Evolutionary conservation across 2,113 vertebrate species (phyloP).

Genomic region (Brevimyrus niger): DNA sequence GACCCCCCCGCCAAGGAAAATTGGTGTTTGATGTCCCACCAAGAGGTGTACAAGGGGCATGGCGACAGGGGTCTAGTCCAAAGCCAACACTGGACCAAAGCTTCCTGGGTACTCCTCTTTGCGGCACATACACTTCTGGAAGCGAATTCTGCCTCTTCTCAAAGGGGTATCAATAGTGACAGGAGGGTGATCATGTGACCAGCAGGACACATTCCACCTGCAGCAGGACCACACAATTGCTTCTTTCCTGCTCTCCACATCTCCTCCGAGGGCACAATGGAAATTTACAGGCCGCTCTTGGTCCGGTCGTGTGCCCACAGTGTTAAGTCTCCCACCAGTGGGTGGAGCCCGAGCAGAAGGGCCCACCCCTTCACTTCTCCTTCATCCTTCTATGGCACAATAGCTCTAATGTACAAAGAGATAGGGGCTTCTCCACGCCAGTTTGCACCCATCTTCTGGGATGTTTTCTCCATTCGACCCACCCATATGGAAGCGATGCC

Average conservation of each 20-base stretch:
- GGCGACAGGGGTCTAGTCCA: neutral
- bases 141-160: constrained; percentile 23
- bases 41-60: neutral
- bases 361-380: neutral
- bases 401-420: neutral
- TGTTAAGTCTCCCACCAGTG: neutral
- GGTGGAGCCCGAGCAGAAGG: neutral
- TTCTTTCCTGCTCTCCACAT: neutral
- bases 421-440: neutral
- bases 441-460: neutral
- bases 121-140: constrained; percentile 14
- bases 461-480: neutral
- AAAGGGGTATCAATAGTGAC: constrained; percentile 24
- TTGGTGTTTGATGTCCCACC: neutral
- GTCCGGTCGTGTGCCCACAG: constrained; percentile 7
- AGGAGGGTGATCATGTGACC: neutral
- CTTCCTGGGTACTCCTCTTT: neutral
- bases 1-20: neutral
- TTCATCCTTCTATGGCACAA: neutral
- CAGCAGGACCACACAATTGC: neutral
- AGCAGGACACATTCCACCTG: constrained; percentile 3
- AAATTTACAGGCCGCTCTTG: constrained; percentile 10
- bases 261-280: constrained; percentile 9
- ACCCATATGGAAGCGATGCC: neutral
- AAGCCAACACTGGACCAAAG: neutral